Conservation (phyloP, 2,113 vertebrate genomes). For the Artemisiospiza belli region DNA sequence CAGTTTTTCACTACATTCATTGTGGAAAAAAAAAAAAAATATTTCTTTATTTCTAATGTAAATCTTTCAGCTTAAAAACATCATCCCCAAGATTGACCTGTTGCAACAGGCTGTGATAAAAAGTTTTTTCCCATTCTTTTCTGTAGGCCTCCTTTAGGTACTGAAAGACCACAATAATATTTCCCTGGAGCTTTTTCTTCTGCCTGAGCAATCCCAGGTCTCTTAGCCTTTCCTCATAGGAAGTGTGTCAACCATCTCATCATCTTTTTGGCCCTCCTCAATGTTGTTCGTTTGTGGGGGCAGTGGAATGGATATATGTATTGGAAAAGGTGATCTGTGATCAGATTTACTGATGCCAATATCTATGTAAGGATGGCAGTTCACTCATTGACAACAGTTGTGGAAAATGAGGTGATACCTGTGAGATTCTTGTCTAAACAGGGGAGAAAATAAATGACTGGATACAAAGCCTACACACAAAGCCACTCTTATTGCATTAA, state of each 20-base stretch:
- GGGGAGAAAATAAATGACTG: neutral
- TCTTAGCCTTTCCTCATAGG: neutral
- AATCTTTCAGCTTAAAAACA: neutral
- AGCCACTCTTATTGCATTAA: neutral
- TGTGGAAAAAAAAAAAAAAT: too few species aligned
- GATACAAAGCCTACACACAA: neutral
- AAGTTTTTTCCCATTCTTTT: neutral
- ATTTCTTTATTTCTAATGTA: neutral
- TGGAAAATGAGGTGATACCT: neutral
- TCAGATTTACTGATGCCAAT: neutral
- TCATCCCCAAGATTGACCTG: neutral
- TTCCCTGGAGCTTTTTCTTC: neutral
- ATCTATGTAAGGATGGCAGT: neutral
- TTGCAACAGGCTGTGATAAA: neutral
- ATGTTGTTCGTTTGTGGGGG: neutral
- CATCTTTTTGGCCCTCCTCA: neutral
- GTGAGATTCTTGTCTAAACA: neutral
- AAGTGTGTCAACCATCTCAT: fast-evolving
- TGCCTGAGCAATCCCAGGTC: neutral
- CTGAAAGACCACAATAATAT: neutral
- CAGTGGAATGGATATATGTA: neutral
- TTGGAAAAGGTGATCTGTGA: neutral
- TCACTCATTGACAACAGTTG: neutral
- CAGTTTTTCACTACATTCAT: neutral
- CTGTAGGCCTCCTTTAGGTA: neutral